Evolutionary conservation across 2,797 vertebrate genomes (phyloP), one percentile per base, ranked within the genome.

Genomic region (Hoplostethus atlanticus): DNA sequence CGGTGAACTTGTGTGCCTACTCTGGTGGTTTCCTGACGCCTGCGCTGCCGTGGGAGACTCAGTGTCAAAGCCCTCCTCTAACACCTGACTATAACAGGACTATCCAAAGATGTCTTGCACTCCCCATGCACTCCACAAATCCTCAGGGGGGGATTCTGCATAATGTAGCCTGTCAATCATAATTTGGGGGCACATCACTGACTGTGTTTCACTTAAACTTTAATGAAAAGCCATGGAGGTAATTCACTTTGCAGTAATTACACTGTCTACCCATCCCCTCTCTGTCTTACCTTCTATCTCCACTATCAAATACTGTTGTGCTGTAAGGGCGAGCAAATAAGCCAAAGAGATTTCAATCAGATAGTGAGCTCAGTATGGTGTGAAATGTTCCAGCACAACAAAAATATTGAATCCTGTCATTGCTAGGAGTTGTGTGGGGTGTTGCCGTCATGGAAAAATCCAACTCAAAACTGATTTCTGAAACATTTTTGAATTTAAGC

Each of bases 91-190:
- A 86, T 71, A 84, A 83, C 77, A 84, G 71, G 76, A 82, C 63
- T 80, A 82, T 84, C 81, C 73, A 89, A 85, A 87, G 77, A 84
- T 79, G 77, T 88, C 85, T 77, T 66, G 77, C 77, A 71, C 77
- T 83, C 74, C 86, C 76, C 4, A 12, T 67, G 89, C 21, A 72
- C 79, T 77, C 81, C 5, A 13, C 59, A 17, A 71, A 64, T 83
- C 84, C 87, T 78, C 50, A 3, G 38, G 30, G 70, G 77, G 67
- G 59, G 42, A 73, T 84, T 36, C 74, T 75, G 70, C 62, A 72
- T 77, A 86, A 86, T 86, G 79, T 70, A 68, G 79, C 74, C 77
- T 83, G 83, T 87, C 88, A 87, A 62, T 89, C 79, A 78, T 81
- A 67, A 77, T 90, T 87, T 84, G 52, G 70, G 72, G 79, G 79